Percentiles rank a stretch among this genome's conserved stretches.
phyloP scores from a whole-genome alignment of 2,888 invertebrate genomes.

The Erannis defoliaria region DNA sequence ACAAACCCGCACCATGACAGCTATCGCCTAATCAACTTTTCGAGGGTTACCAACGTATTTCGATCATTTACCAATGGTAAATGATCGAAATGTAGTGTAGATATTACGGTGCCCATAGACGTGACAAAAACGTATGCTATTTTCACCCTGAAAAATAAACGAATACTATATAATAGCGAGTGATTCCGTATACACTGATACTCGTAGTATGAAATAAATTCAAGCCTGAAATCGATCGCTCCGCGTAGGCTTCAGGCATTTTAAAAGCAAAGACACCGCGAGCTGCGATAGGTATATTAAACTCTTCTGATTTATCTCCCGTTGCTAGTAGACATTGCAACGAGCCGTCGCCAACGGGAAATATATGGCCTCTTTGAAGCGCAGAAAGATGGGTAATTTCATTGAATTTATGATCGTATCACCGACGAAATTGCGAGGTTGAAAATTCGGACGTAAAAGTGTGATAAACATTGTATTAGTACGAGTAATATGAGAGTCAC shows the following conservation, averaged over 20 bases:
- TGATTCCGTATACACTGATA: no score
- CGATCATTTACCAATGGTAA: no score
- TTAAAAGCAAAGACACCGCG: conserved; percentile 53
- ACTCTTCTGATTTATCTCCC: conserved; percentile 77
- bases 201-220: neutral
- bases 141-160: no score
- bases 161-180: no score
- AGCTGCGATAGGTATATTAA: conserved; percentile 45
- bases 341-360: conserved; percentile 75
- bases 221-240: conserved; percentile 3
- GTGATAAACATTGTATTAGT: conserved; percentile 70
- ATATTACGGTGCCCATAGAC: no score
- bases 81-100: no score
- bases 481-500: conserved; percentile 35
- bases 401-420: conserved; percentile 84
- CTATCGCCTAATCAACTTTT: no score
- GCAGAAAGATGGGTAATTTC: conserved; percentile 84
- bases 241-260: neutral
- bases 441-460: conserved; percentile 75
- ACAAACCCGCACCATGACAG: no score
- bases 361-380: conserved; percentile 84
- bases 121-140: no score
- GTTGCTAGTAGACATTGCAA: conserved; percentile 79
- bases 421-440: conserved; percentile 74
- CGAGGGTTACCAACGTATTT: no score